Conservation (phyloP, 2,113 vertebrate genomes). For the Psilopsiagon aurifrons region DNA sequence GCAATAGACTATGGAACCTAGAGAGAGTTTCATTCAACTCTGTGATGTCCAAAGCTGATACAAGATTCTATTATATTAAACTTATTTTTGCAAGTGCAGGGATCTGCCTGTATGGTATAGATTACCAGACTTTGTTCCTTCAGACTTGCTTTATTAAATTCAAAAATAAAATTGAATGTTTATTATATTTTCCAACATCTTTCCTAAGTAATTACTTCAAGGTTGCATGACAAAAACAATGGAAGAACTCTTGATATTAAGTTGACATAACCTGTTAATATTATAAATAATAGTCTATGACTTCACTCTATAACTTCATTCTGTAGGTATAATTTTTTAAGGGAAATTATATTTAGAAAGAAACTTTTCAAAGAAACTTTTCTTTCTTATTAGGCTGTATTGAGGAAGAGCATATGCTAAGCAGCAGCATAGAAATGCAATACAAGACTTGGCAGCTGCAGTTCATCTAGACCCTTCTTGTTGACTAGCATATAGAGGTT, state of each 20-base stretch:
- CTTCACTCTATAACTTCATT: background rate
- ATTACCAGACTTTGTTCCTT: background rate
- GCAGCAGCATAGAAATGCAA: conserved; percentile 63
- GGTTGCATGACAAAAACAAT: background rate
- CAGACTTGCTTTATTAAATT: background rate
- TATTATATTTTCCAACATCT: background rate
- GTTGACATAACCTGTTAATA: background rate
- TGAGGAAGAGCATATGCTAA: conserved; percentile 76
- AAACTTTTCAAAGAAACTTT: background rate
- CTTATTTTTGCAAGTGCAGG: background rate
- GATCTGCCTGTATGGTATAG: background rate
- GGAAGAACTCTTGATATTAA: background rate
- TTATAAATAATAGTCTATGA: background rate
- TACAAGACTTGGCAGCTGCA: conserved; percentile 72
- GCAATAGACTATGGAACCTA: background rate
- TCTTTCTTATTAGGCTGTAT: conserved; percentile 64
- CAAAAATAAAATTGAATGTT: background rate
- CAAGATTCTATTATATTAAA: background rate
- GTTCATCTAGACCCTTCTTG: conserved; percentile 77
- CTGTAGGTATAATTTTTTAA: background rate
- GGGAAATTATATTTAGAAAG: background rate
- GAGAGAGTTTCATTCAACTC: background rate
- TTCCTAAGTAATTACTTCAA: background rate
- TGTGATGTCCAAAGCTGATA: background rate
- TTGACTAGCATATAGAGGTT: conserved; percentile 78